Percentiles rank a stretch among this genome's conserved stretches.
Evolutionary conservation across 2,113 vertebrate genomes (phyloP).

Genomic region (Lynx canadensis): DNA sequence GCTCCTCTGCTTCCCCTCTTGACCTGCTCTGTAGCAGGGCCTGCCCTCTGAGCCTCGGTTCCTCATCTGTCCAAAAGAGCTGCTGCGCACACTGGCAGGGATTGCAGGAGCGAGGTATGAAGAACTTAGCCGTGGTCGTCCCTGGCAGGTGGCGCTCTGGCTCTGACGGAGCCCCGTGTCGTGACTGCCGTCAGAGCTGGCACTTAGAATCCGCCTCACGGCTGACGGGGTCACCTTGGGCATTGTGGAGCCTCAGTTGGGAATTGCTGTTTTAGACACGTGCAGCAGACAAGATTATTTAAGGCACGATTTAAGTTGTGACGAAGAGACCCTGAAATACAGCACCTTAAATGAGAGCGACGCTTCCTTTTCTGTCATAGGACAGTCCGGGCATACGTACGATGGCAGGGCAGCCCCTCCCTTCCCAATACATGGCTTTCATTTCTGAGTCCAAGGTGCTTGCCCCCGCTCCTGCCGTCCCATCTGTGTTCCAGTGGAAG

Average conservation of each 20-base stretch:
- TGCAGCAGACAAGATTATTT: neutral
- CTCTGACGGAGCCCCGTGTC: neutral
- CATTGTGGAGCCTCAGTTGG: neutral
- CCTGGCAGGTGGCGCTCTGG: neutral
- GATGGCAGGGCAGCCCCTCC: neutral
- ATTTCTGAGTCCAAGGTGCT: neutral
- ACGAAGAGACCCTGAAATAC: neutral
- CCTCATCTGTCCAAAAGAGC: neutral
- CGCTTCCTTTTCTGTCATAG: neutral
- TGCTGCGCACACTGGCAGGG: neutral
- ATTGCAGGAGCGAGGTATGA: neutral
- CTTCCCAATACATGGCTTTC: neutral
- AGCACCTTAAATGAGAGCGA: neutral
- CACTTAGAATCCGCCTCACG: neutral
- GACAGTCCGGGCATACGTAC: neutral
- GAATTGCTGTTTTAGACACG: neutral
- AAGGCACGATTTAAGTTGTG: neutral
- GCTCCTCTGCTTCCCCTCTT: neutral
- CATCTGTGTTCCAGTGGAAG: neutral
- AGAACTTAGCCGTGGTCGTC: neutral
- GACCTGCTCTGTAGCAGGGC: neutral
- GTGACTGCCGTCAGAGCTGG: neutral
- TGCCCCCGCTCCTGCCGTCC: neutral
- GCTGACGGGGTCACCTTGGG: fast-evolving
- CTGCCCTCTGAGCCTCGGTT: neutral